These are phyloP conservation scores for Apostichopus japonicus DNA, from an alignment of 35 echinoderm and acorn worm genomes.

Conservation along the genomic window DNA sequence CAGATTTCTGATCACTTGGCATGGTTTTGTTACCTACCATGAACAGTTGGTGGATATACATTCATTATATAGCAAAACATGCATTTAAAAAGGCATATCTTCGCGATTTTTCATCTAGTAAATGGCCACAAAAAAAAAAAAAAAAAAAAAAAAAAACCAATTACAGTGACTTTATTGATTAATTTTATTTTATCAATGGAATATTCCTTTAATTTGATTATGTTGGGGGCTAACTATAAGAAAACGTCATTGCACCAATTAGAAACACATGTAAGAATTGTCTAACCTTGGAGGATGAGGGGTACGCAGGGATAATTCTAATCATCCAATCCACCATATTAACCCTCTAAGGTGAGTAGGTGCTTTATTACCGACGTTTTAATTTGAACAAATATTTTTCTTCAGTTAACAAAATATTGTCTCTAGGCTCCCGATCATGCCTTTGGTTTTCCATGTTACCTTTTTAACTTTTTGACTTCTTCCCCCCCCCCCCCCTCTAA, in stretches of 20 bases:
- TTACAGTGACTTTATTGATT: too few relatives aligned
- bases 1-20: too few relatives aligned
- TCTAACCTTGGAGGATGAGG: neutral
- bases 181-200: too few relatives aligned
- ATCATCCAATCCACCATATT: neutral
- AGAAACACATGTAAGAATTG: conserved; percentile 7
- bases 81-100: too few relatives aligned
- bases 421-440: neutral
- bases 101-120: too few relatives aligned
- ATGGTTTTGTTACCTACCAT: too few relatives aligned
- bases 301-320: neutral
- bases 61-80: too few relatives aligned
- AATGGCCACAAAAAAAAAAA: too few relatives aligned
- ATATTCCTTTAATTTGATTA: neutral
- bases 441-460: neutral
- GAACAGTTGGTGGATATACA: too few relatives aligned
- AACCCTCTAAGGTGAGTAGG: conserved; percentile 5
- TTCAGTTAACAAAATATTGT: neutral
- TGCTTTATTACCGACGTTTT: neutral
- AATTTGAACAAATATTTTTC: conserved; percentile 8
- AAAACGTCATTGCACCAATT: neutral
- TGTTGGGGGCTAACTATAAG: neutral
- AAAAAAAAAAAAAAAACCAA: too few relatives aligned
- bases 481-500: neutral
- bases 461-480: neutral